phyloP scores from a whole-genome alignment of 2,113 vertebrate species.

The Candoia aspera region DNA sequence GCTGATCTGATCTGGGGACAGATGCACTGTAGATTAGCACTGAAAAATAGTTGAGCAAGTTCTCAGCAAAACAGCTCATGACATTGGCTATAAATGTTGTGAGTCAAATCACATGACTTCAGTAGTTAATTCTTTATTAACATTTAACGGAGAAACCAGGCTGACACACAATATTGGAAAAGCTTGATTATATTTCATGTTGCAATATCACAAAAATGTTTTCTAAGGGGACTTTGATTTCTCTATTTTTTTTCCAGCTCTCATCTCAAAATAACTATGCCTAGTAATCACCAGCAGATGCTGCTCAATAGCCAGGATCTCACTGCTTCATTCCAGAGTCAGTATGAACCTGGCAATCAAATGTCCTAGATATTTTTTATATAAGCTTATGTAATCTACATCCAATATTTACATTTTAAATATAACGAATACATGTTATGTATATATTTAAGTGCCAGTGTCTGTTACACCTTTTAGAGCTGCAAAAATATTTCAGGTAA shows the following conservation, averaged over 20 bases:
- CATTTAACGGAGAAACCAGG: not conserved
- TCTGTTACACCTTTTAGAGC: not conserved
- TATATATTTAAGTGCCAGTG: not conserved
- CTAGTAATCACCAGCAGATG: constrained; percentile 51
- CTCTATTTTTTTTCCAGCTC: not conserved
- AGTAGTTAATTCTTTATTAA: not conserved
- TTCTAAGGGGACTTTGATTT: not conserved
- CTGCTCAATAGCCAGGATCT: constrained; percentile 43
- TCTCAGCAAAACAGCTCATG: not conserved
- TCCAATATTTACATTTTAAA: constrained; percentile 28
- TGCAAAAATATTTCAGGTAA: not conserved
- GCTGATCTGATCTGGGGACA: too few species aligned
- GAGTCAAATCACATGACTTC: not conserved
- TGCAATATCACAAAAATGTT: not conserved
- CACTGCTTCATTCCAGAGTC: constrained; percentile 13
- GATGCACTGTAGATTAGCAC: not conserved
- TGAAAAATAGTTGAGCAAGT: not conserved
- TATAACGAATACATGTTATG: constrained; percentile 10
- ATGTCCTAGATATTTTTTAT: constrained; percentile 36
- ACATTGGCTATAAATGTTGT: not conserved
- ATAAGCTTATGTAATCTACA: not conserved
- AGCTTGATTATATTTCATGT: not conserved
- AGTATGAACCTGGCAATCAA: constrained; percentile 13
- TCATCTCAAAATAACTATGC: not conserved
- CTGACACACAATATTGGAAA: not conserved